Conservation (phyloP, 2,888 invertebrate species). For the Ectemnius cavifrons region DNA sequence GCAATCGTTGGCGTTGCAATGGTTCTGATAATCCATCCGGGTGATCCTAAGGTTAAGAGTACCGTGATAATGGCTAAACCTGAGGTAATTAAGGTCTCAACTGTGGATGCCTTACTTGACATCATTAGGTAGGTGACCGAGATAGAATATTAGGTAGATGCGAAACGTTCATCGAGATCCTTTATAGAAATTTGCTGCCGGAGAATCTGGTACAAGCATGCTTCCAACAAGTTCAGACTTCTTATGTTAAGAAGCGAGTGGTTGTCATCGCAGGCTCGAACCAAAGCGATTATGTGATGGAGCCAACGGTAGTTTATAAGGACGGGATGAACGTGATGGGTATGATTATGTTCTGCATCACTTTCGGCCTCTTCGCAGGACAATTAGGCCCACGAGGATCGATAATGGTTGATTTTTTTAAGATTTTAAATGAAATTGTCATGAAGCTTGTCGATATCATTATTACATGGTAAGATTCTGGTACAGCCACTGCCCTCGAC, state of each 20-base stretch:
- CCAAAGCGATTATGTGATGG: constrained; percentile 63
- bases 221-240: constrained; percentile 81
- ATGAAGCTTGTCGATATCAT: constrained; percentile 81
- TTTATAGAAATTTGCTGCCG: constrained; percentile 81
- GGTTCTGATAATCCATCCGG: constrained; percentile 83
- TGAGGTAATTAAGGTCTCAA: constrained; percentile 76
- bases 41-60: constrained; percentile 79
- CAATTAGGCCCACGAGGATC: constrained; percentile 80
- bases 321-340: constrained; percentile 84
- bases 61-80: constrained; percentile 58
- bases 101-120: constrained; percentile 82
- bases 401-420: constrained; percentile 82
- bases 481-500: constrained; percentile 14
- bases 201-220: constrained; percentile 82
- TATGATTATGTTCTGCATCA: constrained; percentile 82
- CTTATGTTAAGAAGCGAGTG: constrained; percentile 74
- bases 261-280: constrained; percentile 61
- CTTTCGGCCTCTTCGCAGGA: constrained; percentile 81
- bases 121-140: constrained; percentile 78
- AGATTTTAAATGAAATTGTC: constrained; percentile 81
- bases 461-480: constrained; percentile 80
- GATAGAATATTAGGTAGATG: neutral
- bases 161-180: too few species aligned
- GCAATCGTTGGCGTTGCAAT: constrained; percentile 83
- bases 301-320: constrained; percentile 75